Conservation (phyloP, 2,888 invertebrate species). For the Synergus japonicus region DNA sequence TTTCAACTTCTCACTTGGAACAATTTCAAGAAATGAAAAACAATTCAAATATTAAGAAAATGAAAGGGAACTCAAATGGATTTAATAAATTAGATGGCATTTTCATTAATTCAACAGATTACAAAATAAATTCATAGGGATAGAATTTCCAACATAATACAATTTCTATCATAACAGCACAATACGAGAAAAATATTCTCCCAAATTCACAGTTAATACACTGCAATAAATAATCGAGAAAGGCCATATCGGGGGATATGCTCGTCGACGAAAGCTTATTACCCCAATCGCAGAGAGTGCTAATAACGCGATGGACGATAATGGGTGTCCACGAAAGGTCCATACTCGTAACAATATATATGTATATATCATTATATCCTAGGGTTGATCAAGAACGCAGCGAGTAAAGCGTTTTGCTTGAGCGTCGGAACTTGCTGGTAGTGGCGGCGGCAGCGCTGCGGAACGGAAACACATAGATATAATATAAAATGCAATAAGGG, state of each 20-base stretch:
- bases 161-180: not conserved
- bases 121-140: too few relatives aligned
- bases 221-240: conserved; percentile 1
- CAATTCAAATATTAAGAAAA: too few relatives aligned
- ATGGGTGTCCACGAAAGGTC: conserved; percentile 56
- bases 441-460: conserved; percentile 43
- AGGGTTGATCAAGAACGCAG: conserved; percentile 57
- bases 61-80: too few relatives aligned
- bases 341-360: conserved; percentile 49
- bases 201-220: not conserved
- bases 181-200: not conserved
- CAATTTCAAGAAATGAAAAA: too few relatives aligned
- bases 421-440: conserved; percentile 46
- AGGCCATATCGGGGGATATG: conserved; percentile 46
- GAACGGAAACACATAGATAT: conserved; percentile 64
- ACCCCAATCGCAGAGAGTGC: conserved; percentile 68
- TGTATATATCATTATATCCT: conserved; percentile 25
- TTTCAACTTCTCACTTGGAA: too few relatives aligned
- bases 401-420: conserved; percentile 52
- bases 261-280: conserved; percentile 63
- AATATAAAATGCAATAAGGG: conserved; percentile 75
- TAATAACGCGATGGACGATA: conserved; percentile 69
- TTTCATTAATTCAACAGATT: too few relatives aligned
- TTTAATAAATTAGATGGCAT: too few relatives aligned
- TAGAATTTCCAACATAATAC: too few relatives aligned